Percentiles rank a stretch among this genome's conserved stretches.
phyloP scores from a whole-genome alignment of 2,888 invertebrate genomes.

The Lithosia quadra region DNA sequence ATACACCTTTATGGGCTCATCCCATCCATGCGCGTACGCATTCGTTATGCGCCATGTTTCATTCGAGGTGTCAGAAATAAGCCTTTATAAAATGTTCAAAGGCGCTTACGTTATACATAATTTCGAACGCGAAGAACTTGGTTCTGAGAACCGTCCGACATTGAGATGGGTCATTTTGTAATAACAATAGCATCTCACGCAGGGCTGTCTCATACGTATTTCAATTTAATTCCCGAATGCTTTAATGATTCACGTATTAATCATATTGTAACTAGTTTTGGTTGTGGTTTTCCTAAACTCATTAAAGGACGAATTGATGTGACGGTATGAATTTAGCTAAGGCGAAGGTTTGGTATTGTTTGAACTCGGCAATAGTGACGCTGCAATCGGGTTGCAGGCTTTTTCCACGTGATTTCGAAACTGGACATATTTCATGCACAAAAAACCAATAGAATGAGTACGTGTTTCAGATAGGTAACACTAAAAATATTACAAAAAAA shows the following conservation, averaged over 20 bases:
- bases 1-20: slow-evolving; percentile 57
- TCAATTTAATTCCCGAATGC: slow-evolving; percentile 11
- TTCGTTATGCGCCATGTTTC: slow-evolving; percentile 80
- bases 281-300: slow-evolving; percentile 24
- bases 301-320: neutral
- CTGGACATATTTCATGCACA: neutral
- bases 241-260: slow-evolving; percentile 18
- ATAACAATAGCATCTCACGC: slow-evolving; percentile 71
- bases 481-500: slow-evolving; percentile 29
- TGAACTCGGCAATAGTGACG: too few species aligned
- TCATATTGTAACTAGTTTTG: slow-evolving; percentile 23
- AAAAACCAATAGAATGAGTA: neutral
- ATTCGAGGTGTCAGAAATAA: slow-evolving; percentile 84
- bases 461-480: slow-evolving; percentile 2
- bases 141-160: slow-evolving; percentile 80
- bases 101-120: slow-evolving; percentile 69
- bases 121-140: slow-evolving; percentile 57
- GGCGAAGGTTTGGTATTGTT: neutral
- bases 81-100: slow-evolving; percentile 78
- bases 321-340: neutral
- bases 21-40: slow-evolving; percentile 63
- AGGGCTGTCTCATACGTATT: slow-evolving; percentile 67
- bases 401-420: too few species aligned
- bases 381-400: too few species aligned
- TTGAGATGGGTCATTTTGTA: slow-evolving; percentile 86